Percentiles rank a stretch among this genome's conserved stretches.
Evolutionary conservation across 2,113 vertebrate genomes (phyloP).

Genomic region (Urocolius indicus): DNA sequence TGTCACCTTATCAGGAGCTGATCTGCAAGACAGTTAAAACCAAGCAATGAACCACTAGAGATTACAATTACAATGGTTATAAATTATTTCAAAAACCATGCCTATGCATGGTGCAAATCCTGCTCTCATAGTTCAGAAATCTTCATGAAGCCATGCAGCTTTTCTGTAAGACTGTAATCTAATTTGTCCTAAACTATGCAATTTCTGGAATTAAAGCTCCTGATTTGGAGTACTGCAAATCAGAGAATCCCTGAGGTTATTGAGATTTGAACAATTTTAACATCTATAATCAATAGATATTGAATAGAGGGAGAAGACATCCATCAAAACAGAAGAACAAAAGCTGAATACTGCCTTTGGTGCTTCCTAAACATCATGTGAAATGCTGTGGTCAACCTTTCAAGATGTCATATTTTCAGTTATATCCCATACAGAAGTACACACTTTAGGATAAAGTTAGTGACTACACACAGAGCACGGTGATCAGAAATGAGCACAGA

Average conservation of each 20-base stretch:
- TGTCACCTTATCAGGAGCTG: not conserved
- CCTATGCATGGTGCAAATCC: not conserved
- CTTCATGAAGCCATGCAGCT: accelerated
- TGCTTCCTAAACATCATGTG: not conserved
- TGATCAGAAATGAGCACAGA: not conserved
- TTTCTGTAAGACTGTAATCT: not conserved
- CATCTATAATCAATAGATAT: not conserved
- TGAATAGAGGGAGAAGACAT: not conserved
- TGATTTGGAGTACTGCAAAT: not conserved
- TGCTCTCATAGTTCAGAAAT: not conserved
- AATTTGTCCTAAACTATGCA: accelerated
- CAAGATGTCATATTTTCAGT: not conserved
- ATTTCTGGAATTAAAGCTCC: not conserved
- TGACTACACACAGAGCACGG: not conserved
- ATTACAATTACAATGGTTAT: not conserved
- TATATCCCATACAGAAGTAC: not conserved
- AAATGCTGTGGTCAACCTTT: not conserved
- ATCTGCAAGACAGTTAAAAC: not conserved
- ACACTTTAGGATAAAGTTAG: not conserved
- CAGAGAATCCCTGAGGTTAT: not conserved
- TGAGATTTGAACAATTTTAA: not conserved
- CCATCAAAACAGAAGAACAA: not conserved
- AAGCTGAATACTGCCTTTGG: not conserved
- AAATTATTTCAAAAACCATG: not conserved
- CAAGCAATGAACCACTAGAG: not conserved